A percentile compares a stretch with the other conserved stretches of the same genome.
phyloP scores from a whole-genome alignment of 1,140 invertebrate genomes.

The Penaeus japonicus region DNA sequence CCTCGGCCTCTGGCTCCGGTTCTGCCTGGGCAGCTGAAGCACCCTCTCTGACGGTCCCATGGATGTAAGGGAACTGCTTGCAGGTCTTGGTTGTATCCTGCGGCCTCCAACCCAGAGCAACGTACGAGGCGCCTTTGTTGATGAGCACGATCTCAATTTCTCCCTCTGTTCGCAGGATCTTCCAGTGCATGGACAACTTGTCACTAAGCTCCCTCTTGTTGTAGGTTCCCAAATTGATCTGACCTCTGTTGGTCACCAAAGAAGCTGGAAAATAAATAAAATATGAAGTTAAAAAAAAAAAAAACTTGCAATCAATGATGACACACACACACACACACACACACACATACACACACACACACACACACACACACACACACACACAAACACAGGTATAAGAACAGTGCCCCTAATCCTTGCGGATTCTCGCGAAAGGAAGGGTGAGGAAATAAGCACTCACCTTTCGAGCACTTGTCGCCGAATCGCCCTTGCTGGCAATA shows the following conservation, averaged over 20 bases:
- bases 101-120: slow-evolving; percentile 86
- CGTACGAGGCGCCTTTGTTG: slow-evolving; percentile 84
- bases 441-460: slow-evolving; percentile 27
- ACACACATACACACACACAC: background rate
- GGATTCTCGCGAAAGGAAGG: too few relatives aligned
- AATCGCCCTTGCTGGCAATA: slow-evolving; percentile 90
- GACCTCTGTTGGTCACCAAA: slow-evolving; percentile 69
- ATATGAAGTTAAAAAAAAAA: background rate
- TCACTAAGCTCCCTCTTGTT: slow-evolving; percentile 75
- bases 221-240: slow-evolving; percentile 75
- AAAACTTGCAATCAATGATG: background rate
- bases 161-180: slow-evolving; percentile 77
- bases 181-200: slow-evolving; percentile 82
- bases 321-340: too few relatives aligned
- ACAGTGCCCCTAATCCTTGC: too few relatives aligned
- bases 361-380: background rate
- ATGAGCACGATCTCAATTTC: slow-evolving; percentile 86
- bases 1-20: slow-evolving; percentile 60
- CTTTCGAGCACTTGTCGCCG: slow-evolving; percentile 63
- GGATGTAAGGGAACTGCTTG: slow-evolving; percentile 74
- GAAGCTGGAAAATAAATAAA: slow-evolving; percentile 68
- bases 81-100: slow-evolving; percentile 75
- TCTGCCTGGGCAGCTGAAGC: slow-evolving; percentile 63
- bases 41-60: background rate
- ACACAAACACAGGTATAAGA: background rate